Evolutionary conservation across 2,888 invertebrate genomes (phyloP).

Genomic region (Melanostoma scalare): DNA sequence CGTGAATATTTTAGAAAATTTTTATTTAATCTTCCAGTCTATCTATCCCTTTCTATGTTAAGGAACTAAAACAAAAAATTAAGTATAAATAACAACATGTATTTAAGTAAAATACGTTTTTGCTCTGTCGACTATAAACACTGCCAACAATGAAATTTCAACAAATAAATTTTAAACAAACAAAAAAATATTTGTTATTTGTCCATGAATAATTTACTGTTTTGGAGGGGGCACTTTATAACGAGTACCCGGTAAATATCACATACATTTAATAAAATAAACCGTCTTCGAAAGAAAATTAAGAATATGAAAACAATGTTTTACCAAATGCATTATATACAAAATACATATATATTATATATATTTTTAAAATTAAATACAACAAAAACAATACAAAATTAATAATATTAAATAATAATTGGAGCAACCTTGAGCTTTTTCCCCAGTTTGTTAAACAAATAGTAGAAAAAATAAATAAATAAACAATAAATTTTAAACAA

Average conservation of each 20-base stretch:
- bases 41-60: neutral
- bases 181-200: slow-evolving; percentile 62
- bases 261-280: slow-evolving; percentile 34
- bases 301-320: slow-evolving; percentile 44
- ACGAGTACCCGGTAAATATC: slow-evolving; percentile 49
- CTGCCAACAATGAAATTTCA: slow-evolving; percentile 70
- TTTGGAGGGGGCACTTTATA: slow-evolving; percentile 51
- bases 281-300: slow-evolving; percentile 61
- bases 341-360: slow-evolving; percentile 72
- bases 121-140: slow-evolving; percentile 73
- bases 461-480: slow-evolving; percentile 52
- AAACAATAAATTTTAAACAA: slow-evolving; percentile 50
- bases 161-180: slow-evolving; percentile 41
- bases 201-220: slow-evolving; percentile 52
- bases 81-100: slow-evolving; percentile 6
- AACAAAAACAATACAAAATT: slow-evolving; percentile 31
- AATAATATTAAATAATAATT: slow-evolving; percentile 44
- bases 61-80: slow-evolving; percentile 36
- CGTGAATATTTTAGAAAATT: neutral
- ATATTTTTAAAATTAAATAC: slow-evolving; percentile 59
- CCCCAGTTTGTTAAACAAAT: slow-evolving; percentile 71
- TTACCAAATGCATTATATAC: slow-evolving; percentile 68
- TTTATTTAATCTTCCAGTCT: neutral
- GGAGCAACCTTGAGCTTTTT: slow-evolving; percentile 71
- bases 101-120: slow-evolving; percentile 56